These are phyloP conservation scores for Antedon bifida DNA, from an alignment of 35 echinoderm and acorn worm species.

Conservation along the genomic window DNA sequence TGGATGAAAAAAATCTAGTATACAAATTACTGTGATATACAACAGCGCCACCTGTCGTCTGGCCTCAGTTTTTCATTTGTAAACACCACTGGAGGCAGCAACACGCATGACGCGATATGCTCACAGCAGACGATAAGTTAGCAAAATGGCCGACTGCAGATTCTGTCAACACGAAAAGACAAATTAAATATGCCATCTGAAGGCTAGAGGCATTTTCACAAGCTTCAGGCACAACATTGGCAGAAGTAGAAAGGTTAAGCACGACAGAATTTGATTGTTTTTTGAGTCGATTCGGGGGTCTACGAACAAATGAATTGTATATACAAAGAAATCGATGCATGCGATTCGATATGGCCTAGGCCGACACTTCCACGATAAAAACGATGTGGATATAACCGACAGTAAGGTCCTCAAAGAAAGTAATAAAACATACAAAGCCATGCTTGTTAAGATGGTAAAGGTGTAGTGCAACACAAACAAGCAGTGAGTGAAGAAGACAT, in stretches of 20 bases:
- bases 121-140: no score
- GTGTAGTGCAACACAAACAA: neutral
- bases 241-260: no score
- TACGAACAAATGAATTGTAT: neutral
- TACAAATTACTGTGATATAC: no score
- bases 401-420: neutral
- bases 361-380: neutral
- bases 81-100: no score
- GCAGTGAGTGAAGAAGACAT: constrained; percentile 7
- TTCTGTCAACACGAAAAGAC: no score
- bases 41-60: no score
- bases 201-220: neutral
- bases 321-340: constrained; percentile 11
- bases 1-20: no score
- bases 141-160: no score
- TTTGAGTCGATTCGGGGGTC: neutral
- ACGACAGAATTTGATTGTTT: neutral
- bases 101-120: no score
- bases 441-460: constrained; percentile 13
- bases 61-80: no score
- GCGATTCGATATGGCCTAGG: constrained; percentile 13
- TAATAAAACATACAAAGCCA: constrained; percentile 10
- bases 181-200: no score
- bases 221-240: neutral
- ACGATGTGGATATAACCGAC: neutral